Evolutionary conservation across 2,888 invertebrate species (phyloP).

Genomic region (Synergus japonicus): DNA sequence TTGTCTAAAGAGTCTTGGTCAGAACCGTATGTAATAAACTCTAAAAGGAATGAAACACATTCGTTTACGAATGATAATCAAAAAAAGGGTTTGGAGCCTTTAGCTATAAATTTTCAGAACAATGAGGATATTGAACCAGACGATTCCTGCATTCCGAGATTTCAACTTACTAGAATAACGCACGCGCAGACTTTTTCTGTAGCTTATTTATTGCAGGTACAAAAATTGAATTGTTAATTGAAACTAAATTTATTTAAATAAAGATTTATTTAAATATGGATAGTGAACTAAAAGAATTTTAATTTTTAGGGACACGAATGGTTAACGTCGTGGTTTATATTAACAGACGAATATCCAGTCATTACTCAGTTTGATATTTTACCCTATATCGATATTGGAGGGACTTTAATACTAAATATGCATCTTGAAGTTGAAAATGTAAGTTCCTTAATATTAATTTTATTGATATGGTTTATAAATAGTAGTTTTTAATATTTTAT

Average conservation of each 20-base stretch:
- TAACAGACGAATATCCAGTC: slow-evolving; percentile 74
- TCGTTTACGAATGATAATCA: not conserved
- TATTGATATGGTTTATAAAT: too few species aligned
- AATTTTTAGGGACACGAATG: slow-evolving; percentile 76
- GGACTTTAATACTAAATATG: slow-evolving; percentile 76
- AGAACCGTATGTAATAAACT: slow-evolving; percentile 53
- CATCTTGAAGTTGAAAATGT: slow-evolving; percentile 75
- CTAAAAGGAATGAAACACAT: slow-evolving; percentile 44
- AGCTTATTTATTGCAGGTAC: slow-evolving; percentile 77
- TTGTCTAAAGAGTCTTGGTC: slow-evolving; percentile 51
- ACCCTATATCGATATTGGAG: slow-evolving; percentile 78
- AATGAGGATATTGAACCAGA: slow-evolving; percentile 55
- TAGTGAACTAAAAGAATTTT: slow-evolving; percentile 13
- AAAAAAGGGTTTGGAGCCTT: slow-evolving; percentile 7
- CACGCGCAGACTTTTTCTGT: slow-evolving; percentile 77
- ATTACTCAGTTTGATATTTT: slow-evolving; percentile 76
- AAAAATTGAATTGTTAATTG: slow-evolving; percentile 17
- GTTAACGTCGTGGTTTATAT: slow-evolving; percentile 77
- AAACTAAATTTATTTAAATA: slow-evolving; percentile 13
- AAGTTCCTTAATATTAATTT: slow-evolving; percentile 44
- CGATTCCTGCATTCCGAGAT: slow-evolving; percentile 74
- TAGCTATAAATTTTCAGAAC: slow-evolving; percentile 42
- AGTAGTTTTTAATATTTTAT: not conserved
- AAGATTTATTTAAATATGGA: not conserved
- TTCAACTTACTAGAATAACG: slow-evolving; percentile 76